phyloP scores from a whole-genome alignment of 1,140 invertebrate species.

The Drosophila ambigua region DNA sequence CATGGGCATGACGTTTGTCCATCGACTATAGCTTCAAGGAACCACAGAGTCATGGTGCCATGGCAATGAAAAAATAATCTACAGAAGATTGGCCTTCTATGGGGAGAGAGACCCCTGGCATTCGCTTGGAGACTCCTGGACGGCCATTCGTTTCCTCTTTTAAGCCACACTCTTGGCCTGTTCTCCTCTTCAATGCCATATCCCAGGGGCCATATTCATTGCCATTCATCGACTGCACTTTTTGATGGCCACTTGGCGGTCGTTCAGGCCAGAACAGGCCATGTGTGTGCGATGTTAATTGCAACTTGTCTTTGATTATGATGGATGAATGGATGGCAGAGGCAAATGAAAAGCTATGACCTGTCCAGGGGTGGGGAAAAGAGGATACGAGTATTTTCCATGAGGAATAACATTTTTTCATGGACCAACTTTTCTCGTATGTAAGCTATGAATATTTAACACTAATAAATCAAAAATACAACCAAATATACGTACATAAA shows the following conservation, averaged over 20 bases:
- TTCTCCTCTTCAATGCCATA: neutral
- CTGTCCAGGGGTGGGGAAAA: no score
- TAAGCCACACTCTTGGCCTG: neutral
- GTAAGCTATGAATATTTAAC: no score
- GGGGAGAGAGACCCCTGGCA: neutral
- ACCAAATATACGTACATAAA: no score
- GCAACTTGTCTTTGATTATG: slow-evolving; percentile 32
- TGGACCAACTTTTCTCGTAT: no score
- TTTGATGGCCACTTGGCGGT: slow-evolving; percentile 7
- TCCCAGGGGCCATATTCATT: slow-evolving; percentile 24
- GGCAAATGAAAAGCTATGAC: no score
- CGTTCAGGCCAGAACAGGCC: neutral
- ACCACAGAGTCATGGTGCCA: slow-evolving; percentile 32
- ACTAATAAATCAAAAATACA: no score
- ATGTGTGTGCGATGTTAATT: slow-evolving; percentile 30
- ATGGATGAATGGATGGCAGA: slow-evolving; percentile 11
- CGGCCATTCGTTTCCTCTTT: neutral
- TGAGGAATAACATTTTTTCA: no score
- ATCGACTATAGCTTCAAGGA: slow-evolving; percentile 25
- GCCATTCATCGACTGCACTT: slow-evolving; percentile 55
- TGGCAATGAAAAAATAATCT: slow-evolving; percentile 16
- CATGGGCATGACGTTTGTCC: slow-evolving; percentile 17
- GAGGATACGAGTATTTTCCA: no score
- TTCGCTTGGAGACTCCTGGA: neutral
- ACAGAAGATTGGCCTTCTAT: slow-evolving; percentile 41